Conservation (phyloP, 2,888 invertebrate genomes). For the Adineta ricciae region DNA sequence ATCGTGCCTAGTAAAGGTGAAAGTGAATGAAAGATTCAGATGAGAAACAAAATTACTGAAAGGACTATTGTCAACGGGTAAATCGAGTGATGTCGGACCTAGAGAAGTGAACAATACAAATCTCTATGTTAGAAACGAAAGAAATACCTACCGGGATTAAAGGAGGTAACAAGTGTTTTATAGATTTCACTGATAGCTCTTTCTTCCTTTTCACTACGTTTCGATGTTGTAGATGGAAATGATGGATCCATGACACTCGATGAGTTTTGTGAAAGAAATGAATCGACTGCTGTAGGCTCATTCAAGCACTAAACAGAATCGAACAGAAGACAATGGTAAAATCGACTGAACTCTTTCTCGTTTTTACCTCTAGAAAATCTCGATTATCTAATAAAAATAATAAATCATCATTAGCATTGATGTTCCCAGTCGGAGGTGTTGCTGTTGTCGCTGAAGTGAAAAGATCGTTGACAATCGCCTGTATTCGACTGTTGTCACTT, state of each 20-base stretch:
- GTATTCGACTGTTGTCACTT: background rate
- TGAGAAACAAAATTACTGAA: background rate
- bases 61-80: background rate
- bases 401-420: background rate
- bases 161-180: background rate
- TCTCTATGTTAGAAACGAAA: too few relatives aligned
- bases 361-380: background rate
- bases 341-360: too few relatives aligned
- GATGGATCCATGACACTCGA: background rate
- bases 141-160: background rate
- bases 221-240: background rate
- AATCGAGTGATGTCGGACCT: background rate
- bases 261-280: background rate
- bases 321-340: background rate
- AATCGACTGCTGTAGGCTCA: background rate
- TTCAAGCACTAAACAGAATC: background rate
- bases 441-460: background rate
- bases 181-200: slow-evolving; percentile 2
- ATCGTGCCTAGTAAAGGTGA: background rate
- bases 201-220: background rate
- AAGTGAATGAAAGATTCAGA: background rate
- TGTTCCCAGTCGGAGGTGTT: background rate
- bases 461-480: background rate
- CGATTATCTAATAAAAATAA: background rate
- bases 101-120: background rate